These are phyloP conservation scores for Watersipora subatra DNA, from an alignment of 1,140 invertebrate species.

Conservation along the genomic window DNA sequence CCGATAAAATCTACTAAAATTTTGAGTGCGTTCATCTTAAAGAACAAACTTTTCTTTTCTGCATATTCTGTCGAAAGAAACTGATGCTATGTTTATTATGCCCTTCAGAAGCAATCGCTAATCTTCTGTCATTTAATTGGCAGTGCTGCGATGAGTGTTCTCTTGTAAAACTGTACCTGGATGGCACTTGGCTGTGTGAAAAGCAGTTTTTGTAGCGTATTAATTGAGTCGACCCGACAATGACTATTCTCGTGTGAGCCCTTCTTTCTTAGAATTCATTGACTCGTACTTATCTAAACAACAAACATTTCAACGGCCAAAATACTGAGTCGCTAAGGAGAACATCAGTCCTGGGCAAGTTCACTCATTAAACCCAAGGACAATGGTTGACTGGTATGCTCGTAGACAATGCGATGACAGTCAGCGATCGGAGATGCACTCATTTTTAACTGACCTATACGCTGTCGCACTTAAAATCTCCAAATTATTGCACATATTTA, in stretches of 20 bases:
- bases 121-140: no score
- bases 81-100: no score
- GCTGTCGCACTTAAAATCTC: not conserved
- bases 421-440: not conserved
- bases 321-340: no score
- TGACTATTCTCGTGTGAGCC: no score
- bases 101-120: no score
- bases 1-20: no score
- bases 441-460: not conserved
- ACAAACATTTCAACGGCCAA: no score
- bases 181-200: not conserved
- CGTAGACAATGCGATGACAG: not conserved
- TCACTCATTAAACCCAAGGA: not conserved
- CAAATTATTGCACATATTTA: no score
- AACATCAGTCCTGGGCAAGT: not conserved
- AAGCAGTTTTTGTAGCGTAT: not conserved
- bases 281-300: not conserved
- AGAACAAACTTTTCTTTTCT: no score
- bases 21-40: no score
- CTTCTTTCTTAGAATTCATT: not conserved
- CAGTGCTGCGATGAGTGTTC: no score
- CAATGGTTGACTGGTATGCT: not conserved
- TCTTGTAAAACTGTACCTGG: not conserved
- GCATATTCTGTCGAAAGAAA: no score
- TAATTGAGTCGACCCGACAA: not conserved